Base-by-base conservation (phyloP, 2,113 vertebrate species). In the Campylomormyrus tamandua region DNA sequence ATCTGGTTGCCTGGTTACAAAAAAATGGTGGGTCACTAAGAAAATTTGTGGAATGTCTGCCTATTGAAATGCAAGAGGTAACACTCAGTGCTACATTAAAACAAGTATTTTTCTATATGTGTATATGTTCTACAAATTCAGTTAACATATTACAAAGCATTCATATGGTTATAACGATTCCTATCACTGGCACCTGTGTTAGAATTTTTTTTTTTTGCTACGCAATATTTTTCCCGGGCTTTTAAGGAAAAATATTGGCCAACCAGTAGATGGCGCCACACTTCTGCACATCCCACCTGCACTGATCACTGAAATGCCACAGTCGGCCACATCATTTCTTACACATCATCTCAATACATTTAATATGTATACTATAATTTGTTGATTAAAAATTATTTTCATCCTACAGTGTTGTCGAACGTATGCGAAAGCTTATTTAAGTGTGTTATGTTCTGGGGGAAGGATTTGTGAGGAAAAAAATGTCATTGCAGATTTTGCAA, bases 181-280 rank as follows among this genome's bases (percentile, higher is more conserved):
- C 45, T 48, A 24, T 46, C 21, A 48, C 24, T 42, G 21, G 21
- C 46, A 10, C 19, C 9, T 84, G 11, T 84, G 10, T 46, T 24
- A 48, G 2, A 84, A 11, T 83, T 19, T 17, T 45, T 19, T 17
- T 84, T 48, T 84, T 84, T 84, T 84, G 10, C 10, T 84, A 66
- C 9, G n/a, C 27, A 27, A 66, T 49, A 24, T 15, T 48, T 46
- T 84, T 46, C 42, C 39, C 21, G 19, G 35, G 42, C 31, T 39
- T 77, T 17, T 39, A 31, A 77, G 70, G 39, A 13, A 74, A 77
- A 13, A 74, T 74, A 74, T 35, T 35, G 3, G 8, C n/a, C 27
- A n/a, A 87, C 19, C 89, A 90, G 58, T 48, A 90, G 89, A 66
- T 87, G 89, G 89, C 89, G 85, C 89, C 53, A 56, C 62, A 87